A percentile compares a stretch with the other conserved stretches of the same genome.
phyloP scores from a whole-genome alignment of 2,797 vertebrate genomes.

The Alfaro cultratus region DNA sequence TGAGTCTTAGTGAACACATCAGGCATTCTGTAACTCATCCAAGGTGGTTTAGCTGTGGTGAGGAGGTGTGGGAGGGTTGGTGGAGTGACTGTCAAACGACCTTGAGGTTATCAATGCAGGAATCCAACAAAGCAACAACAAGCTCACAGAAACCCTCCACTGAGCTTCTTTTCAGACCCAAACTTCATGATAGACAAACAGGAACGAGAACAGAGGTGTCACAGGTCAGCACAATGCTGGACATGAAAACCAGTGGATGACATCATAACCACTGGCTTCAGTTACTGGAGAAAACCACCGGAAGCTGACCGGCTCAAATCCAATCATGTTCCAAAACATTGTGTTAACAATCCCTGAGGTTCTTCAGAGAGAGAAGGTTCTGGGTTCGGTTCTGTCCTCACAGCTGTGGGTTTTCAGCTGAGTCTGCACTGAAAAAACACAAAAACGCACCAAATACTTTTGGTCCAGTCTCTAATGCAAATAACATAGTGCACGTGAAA shows the following conservation, averaged over 20 bases:
- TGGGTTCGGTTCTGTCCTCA: background rate
- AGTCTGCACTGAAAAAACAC: background rate
- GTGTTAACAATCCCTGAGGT: background rate
- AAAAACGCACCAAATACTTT: too few relatives aligned
- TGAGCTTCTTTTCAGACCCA: background rate
- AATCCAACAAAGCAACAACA: background rate
- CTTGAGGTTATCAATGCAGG: background rate
- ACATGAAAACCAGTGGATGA: background rate
- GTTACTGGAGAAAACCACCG: background rate
- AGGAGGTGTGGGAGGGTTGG: too few relatives aligned
- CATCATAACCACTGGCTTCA: background rate
- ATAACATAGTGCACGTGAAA: too few relatives aligned
- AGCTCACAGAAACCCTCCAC: background rate
- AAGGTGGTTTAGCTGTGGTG: background rate
- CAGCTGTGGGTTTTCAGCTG: background rate
- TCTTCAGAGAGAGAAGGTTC: background rate
- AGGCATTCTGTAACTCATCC: background rate
- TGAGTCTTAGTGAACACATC: background rate
- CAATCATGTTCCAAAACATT: background rate
- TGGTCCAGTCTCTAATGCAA: too few relatives aligned
- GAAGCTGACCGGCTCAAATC: background rate
- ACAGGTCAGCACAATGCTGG: background rate
- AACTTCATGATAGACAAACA: background rate
- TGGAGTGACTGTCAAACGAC: background rate
- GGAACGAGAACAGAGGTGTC: background rate